Evolutionary conservation across 2,797 vertebrate genomes (phyloP).

Genomic region (Propithecus perrieri): DNA sequence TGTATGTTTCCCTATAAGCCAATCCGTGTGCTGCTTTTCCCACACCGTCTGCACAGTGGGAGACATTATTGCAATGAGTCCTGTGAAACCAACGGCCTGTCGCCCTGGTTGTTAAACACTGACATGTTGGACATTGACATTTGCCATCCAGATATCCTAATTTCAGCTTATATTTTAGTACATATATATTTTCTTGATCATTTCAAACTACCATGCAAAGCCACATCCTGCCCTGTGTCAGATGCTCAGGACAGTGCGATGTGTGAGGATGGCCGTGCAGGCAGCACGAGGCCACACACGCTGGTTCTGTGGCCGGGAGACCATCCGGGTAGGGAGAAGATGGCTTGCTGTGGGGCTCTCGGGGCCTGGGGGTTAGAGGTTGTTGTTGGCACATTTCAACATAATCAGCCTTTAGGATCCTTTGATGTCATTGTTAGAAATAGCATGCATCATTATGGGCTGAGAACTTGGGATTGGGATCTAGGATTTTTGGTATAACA

Average conservation of each 20-base stretch:
- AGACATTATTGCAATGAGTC: background rate
- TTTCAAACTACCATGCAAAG: background rate
- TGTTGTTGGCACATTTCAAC: background rate
- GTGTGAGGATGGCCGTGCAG: accelerated
- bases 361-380: background rate
- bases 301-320: background rate
- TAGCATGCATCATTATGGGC: accelerated
- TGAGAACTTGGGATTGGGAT: background rate
- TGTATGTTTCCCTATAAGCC: slow-evolving; percentile 17
- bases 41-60: background rate
- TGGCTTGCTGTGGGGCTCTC: background rate
- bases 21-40: background rate
- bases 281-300: background rate
- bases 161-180: background rate
- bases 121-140: background rate
- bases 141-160: background rate
- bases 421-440: background rate
- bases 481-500: too few relatives aligned
- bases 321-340: background rate
- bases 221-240: background rate
- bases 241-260: background rate
- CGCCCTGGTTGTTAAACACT: slow-evolving; percentile 1
- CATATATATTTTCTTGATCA: slow-evolving; percentile 42
- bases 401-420: too few relatives aligned
- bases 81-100: background rate